Evolutionary conservation across 1,140 invertebrate species (phyloP).

Genomic region (Colletes gigas): DNA sequence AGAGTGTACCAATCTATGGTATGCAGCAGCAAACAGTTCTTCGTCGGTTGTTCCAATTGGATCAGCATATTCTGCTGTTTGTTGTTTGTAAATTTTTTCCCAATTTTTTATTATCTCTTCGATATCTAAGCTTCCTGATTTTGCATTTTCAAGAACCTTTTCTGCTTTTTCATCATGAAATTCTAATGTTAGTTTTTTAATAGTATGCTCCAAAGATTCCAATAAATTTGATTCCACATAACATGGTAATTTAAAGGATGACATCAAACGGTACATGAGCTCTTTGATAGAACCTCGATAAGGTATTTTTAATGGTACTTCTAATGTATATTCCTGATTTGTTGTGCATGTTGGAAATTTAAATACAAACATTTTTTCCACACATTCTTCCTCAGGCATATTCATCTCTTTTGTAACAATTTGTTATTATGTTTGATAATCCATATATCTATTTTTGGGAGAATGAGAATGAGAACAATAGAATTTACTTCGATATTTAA

Average conservation of each 20-base stretch:
- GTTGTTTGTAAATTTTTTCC: slow-evolving; percentile 87
- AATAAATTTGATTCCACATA: slow-evolving; percentile 84
- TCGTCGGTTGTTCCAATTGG: slow-evolving; percentile 88
- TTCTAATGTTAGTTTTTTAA: slow-evolving; percentile 80
- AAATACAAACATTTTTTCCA: slow-evolving; percentile 82
- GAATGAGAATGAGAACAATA: not conserved
- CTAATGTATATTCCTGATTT: slow-evolving; percentile 82
- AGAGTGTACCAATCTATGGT: slow-evolving; percentile 91
- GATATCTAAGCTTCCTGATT: slow-evolving; percentile 82
- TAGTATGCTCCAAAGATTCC: slow-evolving; percentile 79
- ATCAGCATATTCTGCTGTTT: slow-evolving; percentile 85
- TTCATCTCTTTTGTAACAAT: slow-evolving; percentile 51
- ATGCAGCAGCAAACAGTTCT: slow-evolving; percentile 89
- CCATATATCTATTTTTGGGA: slow-evolving; percentile 5
- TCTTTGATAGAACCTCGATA: slow-evolving; percentile 83
- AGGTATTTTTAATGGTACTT: slow-evolving; percentile 85
- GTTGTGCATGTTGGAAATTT: slow-evolving; percentile 84
- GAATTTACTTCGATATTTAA: not conserved
- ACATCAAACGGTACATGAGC: slow-evolving; percentile 85
- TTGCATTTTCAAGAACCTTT: slow-evolving; percentile 80
- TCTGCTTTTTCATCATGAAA: slow-evolving; percentile 83
- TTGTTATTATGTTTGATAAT: slow-evolving; percentile 15
- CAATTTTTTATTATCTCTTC: slow-evolving; percentile 87
- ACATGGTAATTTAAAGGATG: slow-evolving; percentile 87
- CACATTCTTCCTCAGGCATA: slow-evolving; percentile 75